phyloP scores from a whole-genome alignment of 2,113 vertebrate genomes.

The Synchiropus splendidus region DNA sequence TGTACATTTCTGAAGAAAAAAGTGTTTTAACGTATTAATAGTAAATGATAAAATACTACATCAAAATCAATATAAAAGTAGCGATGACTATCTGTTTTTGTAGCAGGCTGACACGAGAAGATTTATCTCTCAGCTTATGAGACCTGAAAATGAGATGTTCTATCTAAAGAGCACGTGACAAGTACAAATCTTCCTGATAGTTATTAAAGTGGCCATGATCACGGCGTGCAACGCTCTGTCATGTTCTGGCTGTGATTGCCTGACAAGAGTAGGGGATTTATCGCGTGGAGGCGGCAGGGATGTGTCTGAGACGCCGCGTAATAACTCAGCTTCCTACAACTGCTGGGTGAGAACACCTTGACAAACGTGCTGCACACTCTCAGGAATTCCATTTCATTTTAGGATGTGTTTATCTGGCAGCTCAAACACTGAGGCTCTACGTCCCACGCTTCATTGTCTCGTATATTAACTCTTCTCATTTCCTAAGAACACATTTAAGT shows the following conservation, averaged over 20 bases:
- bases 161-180: constrained; percentile 48
- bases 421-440: not conserved
- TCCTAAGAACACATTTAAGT: not conserved
- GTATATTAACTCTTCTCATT: not conserved
- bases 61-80: constrained; percentile 38
- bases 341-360: constrained; percentile 15
- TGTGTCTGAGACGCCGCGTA: constrained; percentile 14
- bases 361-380: constrained; percentile 4
- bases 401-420: constrained; percentile 18
- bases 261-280: constrained; percentile 38
- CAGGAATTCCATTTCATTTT: constrained; percentile 28
- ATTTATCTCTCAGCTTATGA: constrained; percentile 46
- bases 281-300: constrained; percentile 8
- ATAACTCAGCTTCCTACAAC: constrained; percentile 25
- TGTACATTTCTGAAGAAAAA: too few relatives aligned
- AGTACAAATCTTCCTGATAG: constrained; percentile 60
- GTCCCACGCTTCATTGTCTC: not conserved
- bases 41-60: not conserved
- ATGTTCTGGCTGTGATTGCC: constrained; percentile 19
- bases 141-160: constrained; percentile 22
- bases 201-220: constrained; percentile 59
- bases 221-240: constrained; percentile 11
- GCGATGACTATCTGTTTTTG: constrained; percentile 36
- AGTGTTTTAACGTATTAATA: too few relatives aligned
- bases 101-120: constrained; percentile 12